These are phyloP conservation scores for Eubasilissa regina DNA, from an alignment of 1,140 invertebrate species.

Conservation along the genomic window DNA sequence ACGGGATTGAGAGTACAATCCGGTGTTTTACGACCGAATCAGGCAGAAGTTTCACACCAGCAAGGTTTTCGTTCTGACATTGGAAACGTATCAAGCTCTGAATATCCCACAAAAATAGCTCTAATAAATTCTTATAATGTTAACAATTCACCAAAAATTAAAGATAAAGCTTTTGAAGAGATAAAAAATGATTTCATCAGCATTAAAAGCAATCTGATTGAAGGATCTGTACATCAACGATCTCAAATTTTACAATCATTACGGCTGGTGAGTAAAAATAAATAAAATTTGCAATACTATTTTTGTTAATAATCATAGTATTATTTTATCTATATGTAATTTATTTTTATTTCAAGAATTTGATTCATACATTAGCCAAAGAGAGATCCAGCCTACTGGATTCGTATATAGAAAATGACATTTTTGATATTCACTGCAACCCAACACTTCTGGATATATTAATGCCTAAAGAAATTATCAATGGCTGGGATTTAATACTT, in stretches of 20 bases:
- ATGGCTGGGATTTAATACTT: constrained; percentile 58
- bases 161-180: constrained; percentile 27
- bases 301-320: not conserved
- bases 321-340: not conserved
- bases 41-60: not conserved
- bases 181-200: constrained; percentile 42
- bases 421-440: constrained; percentile 47
- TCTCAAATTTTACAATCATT: constrained; percentile 55
- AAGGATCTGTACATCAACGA: constrained; percentile 50
- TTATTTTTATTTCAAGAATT: constrained; percentile 51
- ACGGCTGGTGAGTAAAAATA: constrained; percentile 47
- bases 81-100: not conserved
- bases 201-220: constrained; percentile 46
- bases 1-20: constrained; percentile 53
- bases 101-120: constrained; percentile 44
- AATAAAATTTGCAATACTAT: constrained; percentile 2
- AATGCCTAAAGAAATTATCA: constrained; percentile 55
- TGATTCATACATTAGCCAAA: constrained; percentile 57
- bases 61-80: not conserved
- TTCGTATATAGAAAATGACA: constrained; percentile 56
- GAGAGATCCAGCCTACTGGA: constrained; percentile 51
- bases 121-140: constrained; percentile 26
- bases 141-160: constrained; percentile 1
- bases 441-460: constrained; percentile 46
- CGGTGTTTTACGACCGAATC: constrained; percentile 40